A percentile compares a stretch with the other conserved stretches of the same genome.
These are phyloP conservation scores for Microplitis mediator DNA, from an alignment of 1,140 invertebrate genomes.

Conservation along the genomic window DNA sequence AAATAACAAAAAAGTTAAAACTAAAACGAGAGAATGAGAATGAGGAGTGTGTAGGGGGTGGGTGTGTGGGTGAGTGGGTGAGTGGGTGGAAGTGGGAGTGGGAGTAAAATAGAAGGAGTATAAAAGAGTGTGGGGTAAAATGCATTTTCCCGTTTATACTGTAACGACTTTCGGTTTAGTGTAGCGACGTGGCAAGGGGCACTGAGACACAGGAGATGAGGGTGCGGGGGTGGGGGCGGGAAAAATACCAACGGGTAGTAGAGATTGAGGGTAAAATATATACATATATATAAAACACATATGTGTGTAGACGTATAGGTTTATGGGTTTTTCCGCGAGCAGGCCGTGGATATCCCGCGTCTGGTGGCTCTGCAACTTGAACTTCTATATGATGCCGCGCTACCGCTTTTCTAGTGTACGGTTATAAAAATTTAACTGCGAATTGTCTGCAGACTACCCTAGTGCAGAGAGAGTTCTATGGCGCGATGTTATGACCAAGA, in stretches of 20 bases:
- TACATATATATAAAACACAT: conserved; percentile 3
- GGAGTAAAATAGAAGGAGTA: no score
- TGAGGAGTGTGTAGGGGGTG: background rate
- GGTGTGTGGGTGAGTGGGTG: background rate
- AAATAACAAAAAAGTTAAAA: background rate
- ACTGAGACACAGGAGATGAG: conserved; percentile 10
- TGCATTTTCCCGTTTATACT: conserved; percentile 28
- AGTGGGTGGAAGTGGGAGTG: no score
- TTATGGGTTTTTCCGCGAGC: conserved; percentile 56
- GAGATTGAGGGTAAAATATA: conserved; percentile 38
- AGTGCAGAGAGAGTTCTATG: conserved; percentile 24
- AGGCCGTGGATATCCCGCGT: conserved; percentile 52
- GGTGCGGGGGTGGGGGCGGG: conserved; percentile 12
- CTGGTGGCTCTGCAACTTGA: conserved; percentile 31
- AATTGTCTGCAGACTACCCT: conserved; percentile 58
- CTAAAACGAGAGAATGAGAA: background rate
- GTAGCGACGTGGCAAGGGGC: conserved; percentile 5
- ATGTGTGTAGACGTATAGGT: conserved; percentile 46
- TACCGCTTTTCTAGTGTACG: conserved; percentile 41
- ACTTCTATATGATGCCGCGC: conserved; percentile 25
- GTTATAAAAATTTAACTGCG: conserved; percentile 64
- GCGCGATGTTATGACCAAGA: conserved; percentile 38
- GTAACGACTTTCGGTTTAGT: conserved; percentile 27
- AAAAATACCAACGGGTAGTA: no score
- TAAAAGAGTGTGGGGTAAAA: background rate